Conservation (phyloP, 2,888 invertebrate genomes). For the Trissolcus japonicus region DNA sequence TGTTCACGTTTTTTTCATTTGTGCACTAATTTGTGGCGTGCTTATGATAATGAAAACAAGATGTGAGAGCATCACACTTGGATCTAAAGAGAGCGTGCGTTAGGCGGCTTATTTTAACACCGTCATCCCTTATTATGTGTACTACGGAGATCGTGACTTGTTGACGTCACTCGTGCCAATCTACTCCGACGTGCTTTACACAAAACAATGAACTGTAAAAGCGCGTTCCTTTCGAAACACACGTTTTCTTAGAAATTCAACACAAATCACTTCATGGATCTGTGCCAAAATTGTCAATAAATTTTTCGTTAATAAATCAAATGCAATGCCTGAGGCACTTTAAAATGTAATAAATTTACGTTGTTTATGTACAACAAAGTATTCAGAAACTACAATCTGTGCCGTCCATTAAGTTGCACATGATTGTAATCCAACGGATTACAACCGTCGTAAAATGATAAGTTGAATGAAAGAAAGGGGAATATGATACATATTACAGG, state of each 20-base stretch:
- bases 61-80: conserved; percentile 18
- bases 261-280: conserved; percentile 8
- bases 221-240: background rate
- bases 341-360: conserved; percentile 22
- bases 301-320: conserved; percentile 9
- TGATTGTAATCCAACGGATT: background rate
- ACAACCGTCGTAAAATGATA: background rate
- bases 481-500: too few relatives aligned
- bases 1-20: conserved; percentile 23
- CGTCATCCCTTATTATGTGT: conserved; percentile 8
- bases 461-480: too few relatives aligned
- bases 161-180: conserved; percentile 4
- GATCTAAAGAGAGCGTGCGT: background rate
- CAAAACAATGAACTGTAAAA: conserved; percentile 8
- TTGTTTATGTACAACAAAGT: conserved; percentile 12
- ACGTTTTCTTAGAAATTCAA: background rate
- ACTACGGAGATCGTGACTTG: background rate
- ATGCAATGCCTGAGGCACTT: conserved; percentile 1
- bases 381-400: too few relatives aligned
- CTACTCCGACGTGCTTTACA: conserved; percentile 1
- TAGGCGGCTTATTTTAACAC: conserved; percentile 20
- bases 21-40: conserved; percentile 31
- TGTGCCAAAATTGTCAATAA: conserved; percentile 23
- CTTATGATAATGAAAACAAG: conserved; percentile 35
- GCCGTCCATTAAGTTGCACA: background rate